phyloP scores from a whole-genome alignment of 2,888 invertebrate genomes.

The Xestia c-nigrum region DNA sequence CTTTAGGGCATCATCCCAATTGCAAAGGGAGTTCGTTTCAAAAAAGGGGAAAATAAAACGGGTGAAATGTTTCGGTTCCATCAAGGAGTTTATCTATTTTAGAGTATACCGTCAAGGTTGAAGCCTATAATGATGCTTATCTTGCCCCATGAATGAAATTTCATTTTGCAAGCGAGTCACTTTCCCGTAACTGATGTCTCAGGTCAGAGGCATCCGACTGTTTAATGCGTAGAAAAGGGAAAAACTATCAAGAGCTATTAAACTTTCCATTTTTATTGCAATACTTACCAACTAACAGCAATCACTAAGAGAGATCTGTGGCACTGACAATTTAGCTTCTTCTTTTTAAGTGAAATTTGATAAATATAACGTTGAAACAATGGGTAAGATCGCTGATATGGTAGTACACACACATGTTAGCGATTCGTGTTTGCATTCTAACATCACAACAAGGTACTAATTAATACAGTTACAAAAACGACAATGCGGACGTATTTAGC shows the following conservation, averaged over 20 bases:
- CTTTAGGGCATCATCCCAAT: slow-evolving; percentile 70
- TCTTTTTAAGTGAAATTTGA: slow-evolving; percentile 36
- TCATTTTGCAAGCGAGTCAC: slow-evolving; percentile 67
- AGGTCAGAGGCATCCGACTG: slow-evolving; percentile 61
- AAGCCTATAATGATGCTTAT: slow-evolving; percentile 37
- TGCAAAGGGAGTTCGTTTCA: slow-evolving; percentile 67
- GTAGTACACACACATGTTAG: slow-evolving; percentile 8
- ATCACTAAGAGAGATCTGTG: slow-evolving; percentile 39
- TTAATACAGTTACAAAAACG: slow-evolving; percentile 32
- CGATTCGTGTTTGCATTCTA: slow-evolving; percentile 19
- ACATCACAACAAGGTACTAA: slow-evolving; percentile 28
- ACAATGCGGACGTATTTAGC: slow-evolving; percentile 28
- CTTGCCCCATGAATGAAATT: slow-evolving; percentile 35
- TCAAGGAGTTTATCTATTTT: slow-evolving; percentile 41
- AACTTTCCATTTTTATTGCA: slow-evolving; percentile 65
- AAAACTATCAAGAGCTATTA: slow-evolving; percentile 66
- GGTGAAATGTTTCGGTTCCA: slow-evolving; percentile 52
- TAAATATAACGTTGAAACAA: slow-evolving; percentile 22
- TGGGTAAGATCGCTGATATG: slow-evolving; percentile 23
- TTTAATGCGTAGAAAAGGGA: slow-evolving; percentile 47
- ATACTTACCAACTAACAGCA: slow-evolving; percentile 40
- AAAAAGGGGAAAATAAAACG: slow-evolving; percentile 64
- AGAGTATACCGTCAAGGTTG: slow-evolving; percentile 37
- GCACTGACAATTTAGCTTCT: slow-evolving; percentile 16
- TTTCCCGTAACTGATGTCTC: slow-evolving; percentile 72